Percentiles rank a stretch among this genome's conserved stretches.
Evolutionary conservation across 2,113 vertebrate species (phyloP).

Genomic region (Corydoras maculifer): DNA sequence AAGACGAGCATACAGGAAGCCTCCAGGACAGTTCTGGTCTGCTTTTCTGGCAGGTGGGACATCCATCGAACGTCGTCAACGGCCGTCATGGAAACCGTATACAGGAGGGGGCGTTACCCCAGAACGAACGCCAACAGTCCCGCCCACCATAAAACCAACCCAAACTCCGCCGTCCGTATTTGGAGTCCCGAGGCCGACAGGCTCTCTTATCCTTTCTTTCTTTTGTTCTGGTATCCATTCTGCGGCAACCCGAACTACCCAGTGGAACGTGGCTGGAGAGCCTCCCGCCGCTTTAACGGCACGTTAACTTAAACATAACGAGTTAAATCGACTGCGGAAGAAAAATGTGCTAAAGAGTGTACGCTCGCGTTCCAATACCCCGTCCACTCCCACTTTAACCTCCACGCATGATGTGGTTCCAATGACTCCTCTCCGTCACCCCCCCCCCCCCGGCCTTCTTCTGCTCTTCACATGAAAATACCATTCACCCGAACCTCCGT

Average conservation of each 20-base stretch:
- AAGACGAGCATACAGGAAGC: too few relatives aligned
- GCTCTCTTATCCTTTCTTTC: not conserved
- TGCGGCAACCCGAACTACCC: not conserved
- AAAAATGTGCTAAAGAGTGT: conserved; percentile 20
- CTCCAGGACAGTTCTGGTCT: too few relatives aligned
- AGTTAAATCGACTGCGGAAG: conserved; percentile 20
- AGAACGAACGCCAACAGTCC: conserved; percentile 16
- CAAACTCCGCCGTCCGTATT: conserved; percentile 48
- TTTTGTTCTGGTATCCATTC: not conserved
- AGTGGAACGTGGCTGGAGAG: not conserved
- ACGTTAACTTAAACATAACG: conserved; percentile 2
- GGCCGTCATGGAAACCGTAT: not conserved
- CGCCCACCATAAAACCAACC: conserved; percentile 12
- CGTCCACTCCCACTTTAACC: conserved; percentile 24
- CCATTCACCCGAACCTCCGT: conserved; percentile 17
- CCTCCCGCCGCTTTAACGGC: not conserved
- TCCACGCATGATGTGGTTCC: conserved; percentile 29
- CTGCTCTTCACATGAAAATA: conserved; percentile 9
- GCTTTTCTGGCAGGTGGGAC: too few relatives aligned
- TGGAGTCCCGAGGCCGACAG: not conserved
- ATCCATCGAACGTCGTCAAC: not conserved
- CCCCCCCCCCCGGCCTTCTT: not conserved
- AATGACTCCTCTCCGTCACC: conserved; percentile 26
- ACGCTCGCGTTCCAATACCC: conserved; percentile 6
- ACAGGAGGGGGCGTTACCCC: not conserved